Base-by-base conservation (phyloP, 2,888 invertebrate genomes). In the Andrena praecox region DNA sequence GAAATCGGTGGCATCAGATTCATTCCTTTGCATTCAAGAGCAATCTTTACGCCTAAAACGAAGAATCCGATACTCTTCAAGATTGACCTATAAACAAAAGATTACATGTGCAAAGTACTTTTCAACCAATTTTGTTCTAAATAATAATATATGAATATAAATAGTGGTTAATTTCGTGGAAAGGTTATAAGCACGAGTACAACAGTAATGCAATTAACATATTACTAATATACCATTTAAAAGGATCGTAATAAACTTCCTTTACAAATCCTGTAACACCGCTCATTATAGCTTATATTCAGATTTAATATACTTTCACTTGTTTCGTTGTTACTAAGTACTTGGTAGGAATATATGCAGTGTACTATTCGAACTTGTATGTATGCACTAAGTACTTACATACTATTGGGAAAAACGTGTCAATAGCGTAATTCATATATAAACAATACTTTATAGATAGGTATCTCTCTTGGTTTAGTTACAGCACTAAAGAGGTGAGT, bases 61-160 rank as follows among this genome's bases (percentile, higher is more conserved):
- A 98, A 98, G 89, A 97, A 94, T n/a, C 96, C 96, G 77, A 97
- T 95, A 93, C 97, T 97, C 94, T 98, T 98, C 67, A 97, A 96
- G 56, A 97, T 91, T 90, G 97, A 96, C 98, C 98, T 98, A 95
- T 75, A 95, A 94, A 89, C 2, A 69, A 72, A 72, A 70, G 8
- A 48, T 2, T 33, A 2, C 7, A 16, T 12, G 1, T 77, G 27
- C 69, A 12, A 42, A 70, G 7, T 10, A 24, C 33, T 12, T 60
- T 60, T 5, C 50, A 31, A 52, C 8, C 0, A 24, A 54, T 50
- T 56, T 59, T 52, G 68, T 56, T 82, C n/a, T 7, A 64, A 20
- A 7, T 72, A 54, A 8, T 12, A 54, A 7, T 35, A 27, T 8
- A 10, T 7, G 12, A 4, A 10, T 1, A 33, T 3, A n/a, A 27